Conservation (phyloP, 35 echinoderm and acorn worm genomes). For the Eucidaris tribuloides region DNA sequence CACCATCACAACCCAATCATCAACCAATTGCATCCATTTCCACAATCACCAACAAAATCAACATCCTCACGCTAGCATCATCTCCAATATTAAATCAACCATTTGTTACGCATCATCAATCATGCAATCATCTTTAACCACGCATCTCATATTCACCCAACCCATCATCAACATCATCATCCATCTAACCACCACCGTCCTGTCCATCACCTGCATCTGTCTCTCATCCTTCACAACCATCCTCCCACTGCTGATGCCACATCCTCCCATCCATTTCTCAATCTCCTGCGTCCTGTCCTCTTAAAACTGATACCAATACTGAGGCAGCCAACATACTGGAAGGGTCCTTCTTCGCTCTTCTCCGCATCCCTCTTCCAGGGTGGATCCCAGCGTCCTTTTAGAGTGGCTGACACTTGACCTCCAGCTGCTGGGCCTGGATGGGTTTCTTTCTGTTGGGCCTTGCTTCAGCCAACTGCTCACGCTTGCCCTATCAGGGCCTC, state of each 20-base stretch:
- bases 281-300: constrained; percentile 51
- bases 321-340: constrained; percentile 73
- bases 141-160: no score
- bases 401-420: constrained; percentile 53
- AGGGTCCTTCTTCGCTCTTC: constrained; percentile 31
- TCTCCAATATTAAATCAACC: background rate
- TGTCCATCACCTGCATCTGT: constrained; percentile 68
- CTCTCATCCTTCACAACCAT: constrained; percentile 63
- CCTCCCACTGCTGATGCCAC: constrained; percentile 46
- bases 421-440: constrained; percentile 39
- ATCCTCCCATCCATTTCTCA: constrained; percentile 69
- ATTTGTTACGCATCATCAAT: no score
- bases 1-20: background rate
- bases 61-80: background rate
- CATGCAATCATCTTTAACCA: background rate
- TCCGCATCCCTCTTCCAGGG: constrained; percentile 73
- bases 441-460: constrained; percentile 48
- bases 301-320: constrained; percentile 82
- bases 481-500: constrained; percentile 69
- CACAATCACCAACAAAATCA: background rate
- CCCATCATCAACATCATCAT: background rate
- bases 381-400: constrained; percentile 62
- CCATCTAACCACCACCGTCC: background rate
- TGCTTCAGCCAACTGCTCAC: constrained; percentile 69
- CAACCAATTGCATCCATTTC: background rate